A percentile compares a stretch with the other conserved stretches of the same genome.
Conservation (phyloP, 2,888 invertebrate genomes). For the Allygus modestus region DNA sequence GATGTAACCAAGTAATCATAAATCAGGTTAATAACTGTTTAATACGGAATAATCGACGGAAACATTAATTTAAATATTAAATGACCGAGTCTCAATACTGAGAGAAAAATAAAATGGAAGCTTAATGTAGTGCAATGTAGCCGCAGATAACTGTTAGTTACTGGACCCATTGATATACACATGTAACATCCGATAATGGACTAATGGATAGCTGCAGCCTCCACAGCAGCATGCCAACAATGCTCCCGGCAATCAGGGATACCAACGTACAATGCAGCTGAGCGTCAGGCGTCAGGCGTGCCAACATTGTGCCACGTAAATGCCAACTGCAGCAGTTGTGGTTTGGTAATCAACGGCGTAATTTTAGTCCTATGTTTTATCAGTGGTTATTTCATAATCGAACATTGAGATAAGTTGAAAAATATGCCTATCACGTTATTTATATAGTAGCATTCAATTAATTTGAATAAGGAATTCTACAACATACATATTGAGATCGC, state of each 20-base stretch:
- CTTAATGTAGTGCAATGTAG: background rate
- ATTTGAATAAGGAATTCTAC: too few species aligned
- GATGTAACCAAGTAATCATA: too few species aligned
- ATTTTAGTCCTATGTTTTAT: background rate
- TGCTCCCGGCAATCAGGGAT: slow-evolving; percentile 37
- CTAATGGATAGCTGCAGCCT: background rate
- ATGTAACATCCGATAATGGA: slow-evolving; percentile 21
- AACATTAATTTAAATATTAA: too few species aligned
- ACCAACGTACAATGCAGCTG: slow-evolving; percentile 6
- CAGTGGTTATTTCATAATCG: background rate
- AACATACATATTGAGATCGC: too few species aligned
- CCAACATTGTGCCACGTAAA: background rate
- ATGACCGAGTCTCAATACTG: too few species aligned
- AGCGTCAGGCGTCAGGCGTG: background rate
- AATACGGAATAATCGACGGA: too few species aligned
- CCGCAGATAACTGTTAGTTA: background rate
- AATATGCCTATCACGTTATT: too few species aligned
- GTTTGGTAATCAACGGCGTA: slow-evolving; percentile 3
- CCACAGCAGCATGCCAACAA: slow-evolving; percentile 27
- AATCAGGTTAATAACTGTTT: too few species aligned
- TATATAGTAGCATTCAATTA: too few species aligned
- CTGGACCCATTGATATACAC: background rate
- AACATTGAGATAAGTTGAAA: background rate
- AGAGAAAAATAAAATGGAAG: background rate
- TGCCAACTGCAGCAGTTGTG: background rate